A percentile compares a stretch with the other conserved stretches of the same genome.
These are phyloP conservation scores for Drosophila tanythrix DNA, from an alignment of 2,888 invertebrate genomes.

Conservation along the genomic window DNA sequence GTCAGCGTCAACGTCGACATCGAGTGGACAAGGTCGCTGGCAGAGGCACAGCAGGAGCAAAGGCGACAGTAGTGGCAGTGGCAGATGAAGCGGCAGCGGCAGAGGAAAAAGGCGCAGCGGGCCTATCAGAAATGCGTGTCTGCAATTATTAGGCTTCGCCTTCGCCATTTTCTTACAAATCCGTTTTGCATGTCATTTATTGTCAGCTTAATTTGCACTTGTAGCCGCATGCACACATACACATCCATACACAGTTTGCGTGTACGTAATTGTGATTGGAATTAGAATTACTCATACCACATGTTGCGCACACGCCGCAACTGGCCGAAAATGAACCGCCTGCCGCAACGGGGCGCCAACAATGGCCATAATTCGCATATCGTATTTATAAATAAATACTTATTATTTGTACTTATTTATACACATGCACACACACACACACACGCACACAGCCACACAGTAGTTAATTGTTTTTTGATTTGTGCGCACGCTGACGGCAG, in stretches of 20 bases:
- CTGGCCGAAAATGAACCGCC: conserved; percentile 17
- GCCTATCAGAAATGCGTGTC: conserved; percentile 43
- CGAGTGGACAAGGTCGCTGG: conserved; percentile 47
- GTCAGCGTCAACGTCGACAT: conserved; percentile 37
- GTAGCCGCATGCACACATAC: conserved; percentile 9
- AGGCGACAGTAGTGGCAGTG: not conserved
- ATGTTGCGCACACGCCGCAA: conserved; percentile 37
- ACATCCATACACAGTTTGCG: not conserved
- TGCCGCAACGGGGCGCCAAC: conserved; percentile 18
- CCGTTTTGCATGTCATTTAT: conserved; percentile 49
- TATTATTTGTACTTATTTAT: conserved; percentile 37
- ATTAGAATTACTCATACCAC: conserved; percentile 59
- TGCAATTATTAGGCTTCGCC: conserved; percentile 52
- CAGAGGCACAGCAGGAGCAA: conserved; percentile 1
- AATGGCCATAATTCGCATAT: conserved; percentile 52
- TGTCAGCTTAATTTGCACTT: conserved; percentile 33
- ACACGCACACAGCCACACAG: conserved; percentile 9
- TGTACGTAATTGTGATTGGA: conserved; percentile 10
- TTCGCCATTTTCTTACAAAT: conserved; percentile 26
- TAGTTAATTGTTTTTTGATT: conserved; percentile 42
- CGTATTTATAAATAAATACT: conserved; percentile 47
- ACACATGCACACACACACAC: conserved; percentile 11
- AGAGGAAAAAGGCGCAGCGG: conserved; percentile 4
- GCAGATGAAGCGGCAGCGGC: not conserved
- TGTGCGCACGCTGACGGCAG: conserved; percentile 52